Conservation (phyloP, 2,888 invertebrate genomes). For the Stegana nigrithorax region DNA sequence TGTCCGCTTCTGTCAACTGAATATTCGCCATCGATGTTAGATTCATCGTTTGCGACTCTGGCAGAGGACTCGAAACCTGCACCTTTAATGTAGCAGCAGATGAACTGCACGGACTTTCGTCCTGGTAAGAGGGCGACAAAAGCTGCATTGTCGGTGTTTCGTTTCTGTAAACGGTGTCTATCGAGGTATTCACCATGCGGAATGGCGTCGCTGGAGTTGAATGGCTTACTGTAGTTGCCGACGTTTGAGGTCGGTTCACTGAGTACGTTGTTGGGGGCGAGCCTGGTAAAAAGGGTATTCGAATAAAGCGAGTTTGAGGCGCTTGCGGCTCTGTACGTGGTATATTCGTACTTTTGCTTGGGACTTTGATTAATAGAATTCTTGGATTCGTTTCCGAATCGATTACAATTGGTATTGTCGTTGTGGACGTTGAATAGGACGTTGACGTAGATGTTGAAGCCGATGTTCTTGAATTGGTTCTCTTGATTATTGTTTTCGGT, state of each 20-base stretch:
- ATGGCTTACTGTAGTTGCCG: slow-evolving; percentile 42
- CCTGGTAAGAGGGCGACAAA: slow-evolving; percentile 6
- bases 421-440: not conserved
- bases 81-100: slow-evolving; percentile 36
- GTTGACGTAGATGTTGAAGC: not conserved
- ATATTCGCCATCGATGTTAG: slow-evolving; percentile 63
- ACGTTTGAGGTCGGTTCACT: slow-evolving; percentile 47
- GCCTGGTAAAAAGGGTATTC: slow-evolving; percentile 65
- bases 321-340: slow-evolving; percentile 45
- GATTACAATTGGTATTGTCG: slow-evolving; percentile 1
- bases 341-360: not conserved
- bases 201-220: slow-evolving; percentile 41
- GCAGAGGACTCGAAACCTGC: slow-evolving; percentile 54
- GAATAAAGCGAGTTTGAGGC: slow-evolving; percentile 52
- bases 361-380: slow-evolving; percentile 13
- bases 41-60: slow-evolving; percentile 38
- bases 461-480: not conserved
- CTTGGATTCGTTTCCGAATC: slow-evolving; percentile 4
- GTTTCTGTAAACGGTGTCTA: slow-evolving; percentile 38
- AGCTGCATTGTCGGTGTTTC: slow-evolving; percentile 11
- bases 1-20: slow-evolving; percentile 63
- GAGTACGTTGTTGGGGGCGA: slow-evolving; percentile 48
- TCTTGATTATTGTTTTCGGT: too few relatives aligned
- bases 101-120: slow-evolving; percentile 24
- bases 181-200: slow-evolving; percentile 36